Base-by-base conservation (phyloP, 2,113 vertebrate genomes). In the Synchiropus splendidus region DNA sequence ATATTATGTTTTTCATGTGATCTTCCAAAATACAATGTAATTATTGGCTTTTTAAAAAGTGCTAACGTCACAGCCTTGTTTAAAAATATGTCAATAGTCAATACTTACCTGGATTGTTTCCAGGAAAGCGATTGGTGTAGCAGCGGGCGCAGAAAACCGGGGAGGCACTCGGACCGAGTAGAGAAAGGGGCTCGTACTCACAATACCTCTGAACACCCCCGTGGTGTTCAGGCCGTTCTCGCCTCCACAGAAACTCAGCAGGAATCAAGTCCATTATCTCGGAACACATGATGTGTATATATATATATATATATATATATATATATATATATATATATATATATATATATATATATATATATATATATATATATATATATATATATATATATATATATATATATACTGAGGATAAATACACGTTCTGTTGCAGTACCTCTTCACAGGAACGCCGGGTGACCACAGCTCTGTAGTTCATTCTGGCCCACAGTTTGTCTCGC, bases 191-290 rank as follows among this genome's bases (percentile, higher is more conserved):
- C 2, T 52, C 33, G 0, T 75, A 66, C 2, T 51, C 50, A 8
- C 89, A 90, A n/a, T 69, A 83, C 45, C 94, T 82, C 49, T 85
- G 67, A 6, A 92, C 92, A 9, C 93, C 90, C 0, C 93, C 90
- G 70, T 99, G 94, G 66, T 89, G 83, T 37, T 66, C 43, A 0
- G 88, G 84, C 5, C 94, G 86, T 56, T 89, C 87, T 5, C 91
- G 85, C 72, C 91, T 86, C 94, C 95, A 99, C 51, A 84, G 68
- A 1, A 86, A 89, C 66, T 99, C 92, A 30, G 85, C 81, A 34
- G 93, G 89, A 53, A 90, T 84, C 4, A 99, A 94, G 56, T 88
- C 92, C 88, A 99, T 99, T 64, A 98, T 91, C 94, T 98, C 18
- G 42, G 3, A 45, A 18, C 6, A 33, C 13, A 47, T 36, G 8